Evolutionary conservation across 2,888 invertebrate species (phyloP).

Genomic region (Rotaria magnacalcarata): DNA sequence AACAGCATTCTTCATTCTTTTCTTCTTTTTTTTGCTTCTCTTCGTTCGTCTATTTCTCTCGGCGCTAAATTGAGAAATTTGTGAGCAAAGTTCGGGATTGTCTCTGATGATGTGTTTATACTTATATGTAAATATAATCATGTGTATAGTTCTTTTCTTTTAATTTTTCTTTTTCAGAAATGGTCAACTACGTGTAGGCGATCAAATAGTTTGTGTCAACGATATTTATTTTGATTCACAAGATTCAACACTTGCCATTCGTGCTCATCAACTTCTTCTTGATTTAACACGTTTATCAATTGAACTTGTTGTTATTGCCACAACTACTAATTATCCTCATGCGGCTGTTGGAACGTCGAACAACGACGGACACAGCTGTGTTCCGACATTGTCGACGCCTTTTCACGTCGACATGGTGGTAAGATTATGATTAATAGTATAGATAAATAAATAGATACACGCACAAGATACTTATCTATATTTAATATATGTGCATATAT

Average conservation of each 20-base stretch:
- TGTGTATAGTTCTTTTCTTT: not conserved
- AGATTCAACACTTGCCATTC: not conserved
- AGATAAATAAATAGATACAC: not conserved
- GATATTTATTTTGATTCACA: slow-evolving; percentile 28
- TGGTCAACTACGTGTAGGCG: not conserved
- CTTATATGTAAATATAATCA: not conserved
- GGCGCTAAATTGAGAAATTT: not conserved
- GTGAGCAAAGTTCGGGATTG: not conserved
- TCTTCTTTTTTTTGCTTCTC: too few species aligned
- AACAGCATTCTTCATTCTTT: not conserved
- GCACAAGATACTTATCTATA: not conserved
- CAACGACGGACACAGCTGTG: slow-evolving; percentile 1
- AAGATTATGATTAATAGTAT: slow-evolving; percentile 2
- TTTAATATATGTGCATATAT: not conserved
- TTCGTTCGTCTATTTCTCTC: not conserved
- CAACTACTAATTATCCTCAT: slow-evolving; percentile 10
- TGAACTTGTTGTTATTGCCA: not conserved
- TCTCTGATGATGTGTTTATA: not conserved
- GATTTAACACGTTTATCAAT: not conserved
- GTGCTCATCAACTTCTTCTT: not conserved
- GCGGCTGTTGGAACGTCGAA: not conserved
- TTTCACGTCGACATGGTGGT: slow-evolving; percentile 35
- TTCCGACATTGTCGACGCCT: slow-evolving; percentile 19
- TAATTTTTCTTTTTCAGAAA: not conserved
- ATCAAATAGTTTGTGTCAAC: slow-evolving; percentile 39